These are phyloP conservation scores for Druon quercuslanigerum DNA, from an alignment of 1,140 invertebrate genomes.

Conservation along the genomic window DNA sequence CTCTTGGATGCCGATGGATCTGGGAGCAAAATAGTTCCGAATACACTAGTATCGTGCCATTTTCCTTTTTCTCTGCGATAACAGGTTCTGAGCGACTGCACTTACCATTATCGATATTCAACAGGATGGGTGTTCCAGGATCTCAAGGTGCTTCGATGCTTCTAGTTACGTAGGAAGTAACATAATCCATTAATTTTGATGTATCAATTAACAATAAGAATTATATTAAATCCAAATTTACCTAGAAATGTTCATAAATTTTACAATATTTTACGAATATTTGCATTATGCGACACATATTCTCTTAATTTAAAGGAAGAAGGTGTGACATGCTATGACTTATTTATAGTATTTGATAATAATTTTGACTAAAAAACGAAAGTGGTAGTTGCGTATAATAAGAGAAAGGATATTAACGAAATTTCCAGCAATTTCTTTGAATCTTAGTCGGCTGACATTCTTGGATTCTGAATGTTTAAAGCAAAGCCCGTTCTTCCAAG, in stretches of 20 bases:
- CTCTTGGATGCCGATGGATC: constrained; percentile 29
- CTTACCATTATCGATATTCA: constrained; percentile 53
- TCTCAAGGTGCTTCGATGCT: constrained; percentile 3
- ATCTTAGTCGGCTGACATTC: constrained; percentile 61
- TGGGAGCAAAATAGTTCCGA: not conserved
- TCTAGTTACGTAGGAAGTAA: constrained; percentile 37
- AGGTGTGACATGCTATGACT: too few relatives aligned
- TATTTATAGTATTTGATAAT: too few relatives aligned
- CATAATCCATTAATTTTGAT: too few relatives aligned
- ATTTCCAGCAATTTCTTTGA: not conserved
- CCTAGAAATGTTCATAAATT: too few relatives aligned
- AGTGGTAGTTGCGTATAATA: too few relatives aligned
- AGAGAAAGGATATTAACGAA: not conserved
- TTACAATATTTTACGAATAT: too few relatives aligned
- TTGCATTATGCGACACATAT: too few relatives aligned
- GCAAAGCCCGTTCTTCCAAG: constrained; percentile 10
- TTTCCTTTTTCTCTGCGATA: not conserved
- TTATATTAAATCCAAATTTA: too few relatives aligned
- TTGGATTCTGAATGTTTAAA: constrained; percentile 57
- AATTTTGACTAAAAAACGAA: too few relatives aligned
- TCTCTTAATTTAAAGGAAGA: too few relatives aligned
- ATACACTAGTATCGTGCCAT: constrained; percentile 18
- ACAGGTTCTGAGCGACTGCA: constrained; percentile 38
- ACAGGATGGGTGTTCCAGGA: not conserved
- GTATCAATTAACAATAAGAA: too few relatives aligned